A percentile compares a stretch with the other conserved stretches of the same genome.
Conservation (phyloP, 2,888 invertebrate species). For the Hetaerina titia region DNA sequence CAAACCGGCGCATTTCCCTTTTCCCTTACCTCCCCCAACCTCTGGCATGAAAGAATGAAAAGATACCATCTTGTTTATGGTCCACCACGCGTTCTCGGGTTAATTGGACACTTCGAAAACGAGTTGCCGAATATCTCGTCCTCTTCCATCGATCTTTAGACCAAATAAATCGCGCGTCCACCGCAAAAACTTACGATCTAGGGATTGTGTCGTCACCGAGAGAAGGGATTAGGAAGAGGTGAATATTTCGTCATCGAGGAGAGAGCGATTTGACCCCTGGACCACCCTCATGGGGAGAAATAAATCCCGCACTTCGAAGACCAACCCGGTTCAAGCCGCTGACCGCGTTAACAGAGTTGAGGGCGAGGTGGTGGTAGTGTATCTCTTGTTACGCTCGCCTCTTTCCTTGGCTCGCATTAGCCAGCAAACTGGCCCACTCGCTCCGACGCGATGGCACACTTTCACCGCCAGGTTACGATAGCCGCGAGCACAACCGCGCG, state of each 20-base stretch:
- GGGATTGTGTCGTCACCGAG: neutral
- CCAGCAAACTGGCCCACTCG: constrained; percentile 24
- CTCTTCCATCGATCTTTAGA: neutral
- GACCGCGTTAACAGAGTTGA: constrained; percentile 1
- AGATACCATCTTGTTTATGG: neutral
- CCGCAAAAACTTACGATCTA: neutral
- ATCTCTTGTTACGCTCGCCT: constrained; percentile 12
- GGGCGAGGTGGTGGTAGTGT: neutral
- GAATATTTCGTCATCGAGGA: neutral
- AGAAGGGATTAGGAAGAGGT: neutral
- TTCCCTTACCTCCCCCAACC: neutral
- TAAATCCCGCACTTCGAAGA: neutral
- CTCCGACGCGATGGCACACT: constrained; percentile 44
- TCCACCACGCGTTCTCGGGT: neutral
- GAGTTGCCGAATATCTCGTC: neutral
- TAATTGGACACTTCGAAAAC: constrained; percentile 26
- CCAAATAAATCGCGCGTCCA: no score
- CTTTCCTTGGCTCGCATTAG: neutral
- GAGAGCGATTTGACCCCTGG: no score
- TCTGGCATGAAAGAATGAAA: neutral
- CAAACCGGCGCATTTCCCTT: neutral
- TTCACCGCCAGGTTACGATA: constrained; percentile 42
- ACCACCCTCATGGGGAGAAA: neutral
- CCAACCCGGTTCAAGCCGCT: constrained; percentile 23
- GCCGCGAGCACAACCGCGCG: constrained; percentile 13